These are phyloP conservation scores for Anniella stebbinsi DNA, from an alignment of 2,797 vertebrate genomes.

Conservation along the genomic window DNA sequence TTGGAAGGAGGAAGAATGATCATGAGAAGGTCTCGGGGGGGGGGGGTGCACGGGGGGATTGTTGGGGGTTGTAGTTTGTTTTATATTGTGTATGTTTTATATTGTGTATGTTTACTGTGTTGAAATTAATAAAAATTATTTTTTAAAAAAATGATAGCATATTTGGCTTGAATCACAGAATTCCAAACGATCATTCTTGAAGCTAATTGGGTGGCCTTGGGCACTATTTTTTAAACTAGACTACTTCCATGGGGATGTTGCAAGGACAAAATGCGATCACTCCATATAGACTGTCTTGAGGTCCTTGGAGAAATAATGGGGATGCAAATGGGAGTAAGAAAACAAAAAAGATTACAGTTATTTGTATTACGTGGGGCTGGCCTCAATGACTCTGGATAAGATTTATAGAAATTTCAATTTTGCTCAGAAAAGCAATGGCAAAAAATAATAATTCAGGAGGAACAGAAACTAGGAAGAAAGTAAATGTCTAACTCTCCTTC, in stretches of 20 bases:
- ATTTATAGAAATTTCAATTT: neutral
- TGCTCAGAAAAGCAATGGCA: neutral
- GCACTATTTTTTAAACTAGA: neutral
- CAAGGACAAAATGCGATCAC: neutral
- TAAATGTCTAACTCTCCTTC: neutral
- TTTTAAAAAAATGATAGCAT: too few relatives aligned
- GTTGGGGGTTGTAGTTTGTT: too few relatives aligned
- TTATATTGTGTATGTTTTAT: too few relatives aligned
- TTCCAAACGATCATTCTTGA: neutral
- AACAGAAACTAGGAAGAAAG: neutral
- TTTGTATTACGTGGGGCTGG: neutral
- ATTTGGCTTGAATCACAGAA: too few relatives aligned
- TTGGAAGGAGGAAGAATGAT: too few relatives aligned
- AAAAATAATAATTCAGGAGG: neutral
- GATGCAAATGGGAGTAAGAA: neutral
- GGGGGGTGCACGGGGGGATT: too few relatives aligned
- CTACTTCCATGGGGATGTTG: neutral
- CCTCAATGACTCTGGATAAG: neutral
- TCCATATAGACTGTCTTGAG: neutral
- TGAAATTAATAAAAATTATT: too few relatives aligned
- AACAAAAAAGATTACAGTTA: neutral
- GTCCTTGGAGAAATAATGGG: neutral
- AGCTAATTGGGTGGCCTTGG: neutral
- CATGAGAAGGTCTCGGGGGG: too few relatives aligned
- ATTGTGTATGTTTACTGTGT: too few relatives aligned